These are phyloP conservation scores for Ophioninae sp. DNA, from an alignment of 2,888 invertebrate genomes.

Conservation along the genomic window DNA sequence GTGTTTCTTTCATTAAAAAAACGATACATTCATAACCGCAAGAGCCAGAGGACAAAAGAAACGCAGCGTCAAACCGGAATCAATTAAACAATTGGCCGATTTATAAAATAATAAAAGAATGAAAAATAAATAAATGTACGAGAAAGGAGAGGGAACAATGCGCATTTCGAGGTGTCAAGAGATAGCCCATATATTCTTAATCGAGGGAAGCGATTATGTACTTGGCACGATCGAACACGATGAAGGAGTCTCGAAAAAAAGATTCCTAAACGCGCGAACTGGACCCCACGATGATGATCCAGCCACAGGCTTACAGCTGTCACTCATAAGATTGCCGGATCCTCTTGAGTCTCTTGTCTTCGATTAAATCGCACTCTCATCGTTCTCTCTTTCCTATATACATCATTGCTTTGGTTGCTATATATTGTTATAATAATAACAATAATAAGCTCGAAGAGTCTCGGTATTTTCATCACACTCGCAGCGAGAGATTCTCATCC, in stretches of 20 bases:
- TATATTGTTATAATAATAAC: neutral
- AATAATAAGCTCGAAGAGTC: conserved; percentile 49
- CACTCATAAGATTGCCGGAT: conserved; percentile 59
- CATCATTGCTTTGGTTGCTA: conserved; percentile 22
- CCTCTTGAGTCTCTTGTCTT: conserved; percentile 51
- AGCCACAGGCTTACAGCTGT: conserved; percentile 42
- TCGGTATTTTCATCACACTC: conserved; percentile 52
- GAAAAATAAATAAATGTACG: neutral
- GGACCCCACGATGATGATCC: conserved; percentile 15
- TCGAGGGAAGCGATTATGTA: neutral
- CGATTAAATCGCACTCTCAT: conserved; percentile 62
- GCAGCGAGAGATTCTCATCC: conserved; percentile 18
- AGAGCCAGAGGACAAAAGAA: too few relatives aligned
- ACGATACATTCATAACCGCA: too few relatives aligned
- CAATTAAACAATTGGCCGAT: too few relatives aligned
- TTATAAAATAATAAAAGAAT: too few relatives aligned
- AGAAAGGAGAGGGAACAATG: neutral
- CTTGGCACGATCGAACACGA: conserved; percentile 14
- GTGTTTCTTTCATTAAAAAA: too few relatives aligned
- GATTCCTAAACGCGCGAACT: conserved; percentile 38
- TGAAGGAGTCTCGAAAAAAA: neutral
- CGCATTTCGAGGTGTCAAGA: neutral
- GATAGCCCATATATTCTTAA: neutral
- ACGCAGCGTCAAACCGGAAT: too few relatives aligned
- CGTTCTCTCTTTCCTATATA: conserved; percentile 38